These are phyloP conservation scores for Pseudanteris insignis DNA, from an alignment of 2,888 invertebrate species.

Conservation along the genomic window DNA sequence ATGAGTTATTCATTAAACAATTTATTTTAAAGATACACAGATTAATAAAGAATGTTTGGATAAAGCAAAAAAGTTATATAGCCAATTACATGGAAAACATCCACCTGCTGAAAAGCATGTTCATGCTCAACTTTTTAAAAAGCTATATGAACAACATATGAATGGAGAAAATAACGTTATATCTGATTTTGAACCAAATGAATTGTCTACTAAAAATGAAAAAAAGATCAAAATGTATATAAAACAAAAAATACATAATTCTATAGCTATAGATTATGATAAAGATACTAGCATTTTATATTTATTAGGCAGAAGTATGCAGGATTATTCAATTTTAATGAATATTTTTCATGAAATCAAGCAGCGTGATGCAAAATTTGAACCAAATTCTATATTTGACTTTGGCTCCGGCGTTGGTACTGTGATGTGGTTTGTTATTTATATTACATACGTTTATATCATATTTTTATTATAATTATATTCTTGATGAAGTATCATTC, in stretches of 20 bases:
- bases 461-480: no score
- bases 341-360: conserved; percentile 80
- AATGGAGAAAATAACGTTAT: conserved; percentile 54
- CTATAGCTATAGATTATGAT: conserved; percentile 79
- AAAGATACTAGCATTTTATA: conserved; percentile 75
- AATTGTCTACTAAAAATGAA: conserved; percentile 68
- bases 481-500: no score
- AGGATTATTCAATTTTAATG: conserved; percentile 79
- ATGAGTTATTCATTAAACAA: no score
- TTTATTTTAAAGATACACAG: no score
- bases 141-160: conserved; percentile 49
- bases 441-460: no score
- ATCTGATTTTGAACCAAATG: conserved; percentile 62
- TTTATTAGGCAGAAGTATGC: conserved; percentile 75
- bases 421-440: conserved; percentile 78
- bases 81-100: conserved; percentile 73
- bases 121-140: conserved; percentile 64
- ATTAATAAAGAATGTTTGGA: no score
- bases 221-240: conserved; percentile 70
- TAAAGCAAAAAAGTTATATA: conserved; percentile 70
- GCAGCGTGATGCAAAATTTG: conserved; percentile 73
- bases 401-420: conserved; percentile 93
- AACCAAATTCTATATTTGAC: conserved; percentile 83
- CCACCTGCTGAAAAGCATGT: conserved; percentile 74
- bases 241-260: conserved; percentile 74